Conservation (phyloP, 2,797 vertebrate genomes). For the Emys orbicularis region DNA sequence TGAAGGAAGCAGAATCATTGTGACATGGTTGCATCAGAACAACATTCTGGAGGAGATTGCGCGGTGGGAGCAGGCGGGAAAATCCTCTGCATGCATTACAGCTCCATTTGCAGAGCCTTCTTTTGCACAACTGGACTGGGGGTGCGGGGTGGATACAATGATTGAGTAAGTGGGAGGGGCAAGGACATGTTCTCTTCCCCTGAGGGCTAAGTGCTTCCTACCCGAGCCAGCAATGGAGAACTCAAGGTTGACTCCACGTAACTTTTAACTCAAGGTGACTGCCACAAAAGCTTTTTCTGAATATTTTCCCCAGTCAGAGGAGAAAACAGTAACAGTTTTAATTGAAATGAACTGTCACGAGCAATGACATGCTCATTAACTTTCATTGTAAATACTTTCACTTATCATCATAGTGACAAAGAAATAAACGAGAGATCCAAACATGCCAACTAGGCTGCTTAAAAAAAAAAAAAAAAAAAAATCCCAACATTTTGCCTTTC, state of each 20-base stretch:
- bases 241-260: conserved; percentile 4
- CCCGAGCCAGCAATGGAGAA: neutral
- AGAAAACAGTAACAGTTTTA: conserved; percentile 66
- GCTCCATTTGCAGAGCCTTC: neutral
- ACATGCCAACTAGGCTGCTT: conserved; percentile 69
- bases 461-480: conserved; percentile 46
- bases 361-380: conserved; percentile 79
- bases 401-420: conserved; percentile 68
- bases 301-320: conserved; percentile 33
- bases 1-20: neutral
- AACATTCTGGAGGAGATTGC: neutral
- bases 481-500: conserved; percentile 45
- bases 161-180: neutral
- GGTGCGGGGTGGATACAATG: neutral
- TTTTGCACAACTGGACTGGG: conserved; percentile 13
- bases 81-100: neutral
- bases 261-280: neutral
- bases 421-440: conserved; percentile 77
- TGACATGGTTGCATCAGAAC: neutral
- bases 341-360: conserved; percentile 74
- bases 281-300: conserved; percentile 35
- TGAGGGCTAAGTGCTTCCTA: conserved; percentile 37
- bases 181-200: conserved; percentile 20
- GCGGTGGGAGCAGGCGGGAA: neutral
- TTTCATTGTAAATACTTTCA: conserved; percentile 75